Evolutionary conservation across 2,113 vertebrate genomes (phyloP).

Genomic region (Grantiella picta): DNA sequence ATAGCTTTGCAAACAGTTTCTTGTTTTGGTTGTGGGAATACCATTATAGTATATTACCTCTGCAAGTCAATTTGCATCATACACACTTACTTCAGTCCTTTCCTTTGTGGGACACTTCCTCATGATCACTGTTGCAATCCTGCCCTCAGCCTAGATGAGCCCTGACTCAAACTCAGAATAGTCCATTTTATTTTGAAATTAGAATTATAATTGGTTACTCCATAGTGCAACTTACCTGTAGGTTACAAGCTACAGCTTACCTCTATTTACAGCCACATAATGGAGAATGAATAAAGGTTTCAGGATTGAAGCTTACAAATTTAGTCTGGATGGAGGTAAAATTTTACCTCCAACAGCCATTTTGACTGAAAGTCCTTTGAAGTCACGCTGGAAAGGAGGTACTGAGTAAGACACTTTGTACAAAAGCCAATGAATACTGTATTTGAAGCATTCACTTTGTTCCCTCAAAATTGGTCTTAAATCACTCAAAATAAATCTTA

Average conservation of each 20-base stretch:
- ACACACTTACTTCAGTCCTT: background rate
- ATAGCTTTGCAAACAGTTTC: background rate
- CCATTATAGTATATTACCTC: background rate
- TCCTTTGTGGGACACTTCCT: background rate
- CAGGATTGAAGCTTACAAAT: background rate
- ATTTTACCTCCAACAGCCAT: background rate
- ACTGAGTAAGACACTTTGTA: background rate
- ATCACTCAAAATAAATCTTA: background rate
- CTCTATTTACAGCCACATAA: background rate
- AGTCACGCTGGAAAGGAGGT: background rate
- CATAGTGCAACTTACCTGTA: background rate
- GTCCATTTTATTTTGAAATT: background rate
- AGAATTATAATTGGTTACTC: background rate
- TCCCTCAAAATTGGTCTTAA: background rate
- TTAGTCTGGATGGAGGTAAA: background rate
- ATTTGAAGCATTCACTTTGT: background rate
- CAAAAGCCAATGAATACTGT: background rate
- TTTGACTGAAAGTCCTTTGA: background rate
- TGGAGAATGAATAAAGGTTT: background rate
- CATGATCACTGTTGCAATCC: accelerated
- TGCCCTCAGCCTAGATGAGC: background rate
- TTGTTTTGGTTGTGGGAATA: background rate
- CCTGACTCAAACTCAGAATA: background rate
- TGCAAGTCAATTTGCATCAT: background rate
- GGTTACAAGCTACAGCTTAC: background rate